Evolutionary conservation across 2,888 invertebrate genomes (phyloP), one percentile per base, ranked within the genome.

Genomic region (Tinea trinotella): DNA sequence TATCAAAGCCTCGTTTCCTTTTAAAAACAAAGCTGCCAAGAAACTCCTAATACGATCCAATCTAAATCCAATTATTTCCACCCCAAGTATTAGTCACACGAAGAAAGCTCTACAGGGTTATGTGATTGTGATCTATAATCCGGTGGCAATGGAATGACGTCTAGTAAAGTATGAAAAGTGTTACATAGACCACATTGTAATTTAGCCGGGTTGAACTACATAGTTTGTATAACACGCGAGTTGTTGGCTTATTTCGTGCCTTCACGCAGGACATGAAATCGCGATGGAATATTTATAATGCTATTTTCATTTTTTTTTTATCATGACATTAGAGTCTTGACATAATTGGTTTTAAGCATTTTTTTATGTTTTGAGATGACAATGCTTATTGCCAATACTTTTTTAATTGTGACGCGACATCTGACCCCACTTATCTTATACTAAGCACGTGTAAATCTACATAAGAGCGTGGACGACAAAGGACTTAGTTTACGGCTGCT

Each of bases 1-100:
- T 24, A 36, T 36, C 12, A 36, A 36, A 46, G 74, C n/a, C 46
- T 46, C 19, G 46, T 46, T 46, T 46, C 13, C 17, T 40, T 40
- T n/a, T 19, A 10, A 46, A 80, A 81, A 81, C 76, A 79, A 80
- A 76, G 70, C 66, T 65, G 67, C 64, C 62, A 70, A 70, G 76
- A 76, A 81, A 73, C 74, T 74, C 74, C 71, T 79, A 79, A 83
- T 79, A 75, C 68, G 71, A 74, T 76, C 75, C 76, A 81, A 84
- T 84, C 80, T 77, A 77, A 82, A 76, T 77, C 78, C 76, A 81
- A 83, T 83, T 83, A 83, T 77, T 66, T 65, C 67, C 68, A 71
- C 70, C 74, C 67, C 65, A 62, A 63, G 66, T 70, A 65, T 70
- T 68, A 66, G 65, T 64, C 67, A 63, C 70, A 68, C 64, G 68